phyloP scores from a whole-genome alignment of 2,113 vertebrate genomes.

The Labeo rohita region DNA sequence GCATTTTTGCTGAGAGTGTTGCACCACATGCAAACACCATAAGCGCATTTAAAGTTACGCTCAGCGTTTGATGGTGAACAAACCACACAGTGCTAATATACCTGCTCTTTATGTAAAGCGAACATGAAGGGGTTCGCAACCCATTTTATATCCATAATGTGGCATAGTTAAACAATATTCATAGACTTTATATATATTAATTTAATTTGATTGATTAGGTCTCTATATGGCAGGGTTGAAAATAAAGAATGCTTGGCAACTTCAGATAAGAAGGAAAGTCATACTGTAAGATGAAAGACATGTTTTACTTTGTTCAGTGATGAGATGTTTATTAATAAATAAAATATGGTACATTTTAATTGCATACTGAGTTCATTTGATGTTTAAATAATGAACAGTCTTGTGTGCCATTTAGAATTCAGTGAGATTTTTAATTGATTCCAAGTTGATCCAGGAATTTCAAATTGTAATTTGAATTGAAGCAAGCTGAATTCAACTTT shows the following conservation, averaged over 20 bases:
- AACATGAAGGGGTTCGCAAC: background rate
- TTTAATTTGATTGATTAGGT: no score
- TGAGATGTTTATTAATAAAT: background rate
- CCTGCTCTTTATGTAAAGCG: background rate
- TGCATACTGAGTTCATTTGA: background rate
- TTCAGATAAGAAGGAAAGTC: background rate
- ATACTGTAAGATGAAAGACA: background rate
- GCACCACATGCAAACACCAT: conserved; percentile 44
- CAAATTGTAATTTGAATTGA: background rate
- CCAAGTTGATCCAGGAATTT: background rate
- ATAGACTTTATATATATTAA: no score
- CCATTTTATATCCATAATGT: background rate
- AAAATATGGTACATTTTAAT: background rate
- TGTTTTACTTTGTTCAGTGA: background rate
- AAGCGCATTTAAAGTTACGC: conserved; percentile 41
- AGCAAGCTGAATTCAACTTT: no score
- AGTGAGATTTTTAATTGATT: background rate
- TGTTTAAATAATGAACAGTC: background rate
- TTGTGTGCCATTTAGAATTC: background rate
- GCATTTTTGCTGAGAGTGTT: conserved; percentile 31
- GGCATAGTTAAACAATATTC: background rate
- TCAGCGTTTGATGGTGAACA: conserved; percentile 24
- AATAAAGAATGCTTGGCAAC: background rate
- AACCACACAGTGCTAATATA: conserved; percentile 18
- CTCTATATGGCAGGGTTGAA: background rate